Conservation (phyloP, 1,140 invertebrate species). For the Lordiphosa mommai region DNA sequence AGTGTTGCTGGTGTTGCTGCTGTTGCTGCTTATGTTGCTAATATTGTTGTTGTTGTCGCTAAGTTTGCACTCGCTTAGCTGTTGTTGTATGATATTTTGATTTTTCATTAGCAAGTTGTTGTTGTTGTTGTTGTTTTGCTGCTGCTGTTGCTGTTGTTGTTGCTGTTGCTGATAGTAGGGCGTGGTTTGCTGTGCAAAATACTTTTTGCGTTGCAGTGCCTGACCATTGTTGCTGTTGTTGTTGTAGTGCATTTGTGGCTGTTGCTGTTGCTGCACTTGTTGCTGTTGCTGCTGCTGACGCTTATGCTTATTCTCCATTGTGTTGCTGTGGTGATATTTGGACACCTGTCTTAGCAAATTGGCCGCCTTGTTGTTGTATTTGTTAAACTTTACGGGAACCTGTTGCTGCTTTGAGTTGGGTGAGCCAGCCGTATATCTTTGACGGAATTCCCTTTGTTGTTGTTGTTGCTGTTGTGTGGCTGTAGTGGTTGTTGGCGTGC, state of each 20-base stretch:
- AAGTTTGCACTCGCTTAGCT: slow-evolving; percentile 23
- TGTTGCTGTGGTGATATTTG: slow-evolving; percentile 28
- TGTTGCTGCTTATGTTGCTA: slow-evolving; percentile 14
- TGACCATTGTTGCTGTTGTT: slow-evolving; percentile 28
- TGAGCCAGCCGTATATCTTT: slow-evolving; percentile 13
- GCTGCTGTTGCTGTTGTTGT: slow-evolving; percentile 30
- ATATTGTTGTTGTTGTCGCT: slow-evolving; percentile 36
- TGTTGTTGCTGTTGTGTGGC: slow-evolving; percentile 24
- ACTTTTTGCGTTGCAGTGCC: slow-evolving; percentile 47
- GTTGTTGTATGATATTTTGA: slow-evolving; percentile 40
- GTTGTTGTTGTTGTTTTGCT: slow-evolving; percentile 35
- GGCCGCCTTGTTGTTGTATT: slow-evolving; percentile 49
- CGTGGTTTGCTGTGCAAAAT: slow-evolving; percentile 21
- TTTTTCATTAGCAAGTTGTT: slow-evolving; percentile 54
- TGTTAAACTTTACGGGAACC: slow-evolving; percentile 40
- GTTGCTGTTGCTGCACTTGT: slow-evolving; percentile 22
- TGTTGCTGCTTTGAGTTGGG: slow-evolving; percentile 9
- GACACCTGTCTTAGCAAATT: slow-evolving; percentile 45
- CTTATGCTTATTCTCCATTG: slow-evolving; percentile 3
- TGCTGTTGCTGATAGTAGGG: slow-evolving; percentile 32
- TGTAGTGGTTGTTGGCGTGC: slow-evolving; percentile 2
- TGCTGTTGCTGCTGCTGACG: slow-evolving; percentile 27
- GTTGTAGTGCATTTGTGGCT: slow-evolving; percentile 27
- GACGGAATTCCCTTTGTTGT: slow-evolving; percentile 37
- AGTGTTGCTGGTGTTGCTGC: slow-evolving; percentile 5